Base-by-base conservation (phyloP, 2,113 vertebrate genomes). In the Corynorhinus townsendii region DNA sequence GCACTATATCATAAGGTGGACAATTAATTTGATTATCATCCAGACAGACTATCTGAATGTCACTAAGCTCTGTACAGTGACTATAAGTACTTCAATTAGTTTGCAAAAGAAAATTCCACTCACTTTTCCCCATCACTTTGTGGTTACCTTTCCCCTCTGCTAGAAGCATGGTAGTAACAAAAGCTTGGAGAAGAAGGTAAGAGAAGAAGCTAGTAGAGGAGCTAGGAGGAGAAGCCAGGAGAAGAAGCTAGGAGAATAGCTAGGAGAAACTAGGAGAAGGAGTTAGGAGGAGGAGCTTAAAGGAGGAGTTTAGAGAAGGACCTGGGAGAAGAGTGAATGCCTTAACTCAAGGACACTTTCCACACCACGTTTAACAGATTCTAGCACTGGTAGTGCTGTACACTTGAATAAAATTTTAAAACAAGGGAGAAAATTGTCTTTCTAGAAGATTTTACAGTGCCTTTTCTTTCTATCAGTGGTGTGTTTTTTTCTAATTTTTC, bases 1-100 rank as follows among this genome's bases (percentile, higher is more conserved):
- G 96, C 98, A 93, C 97, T 97, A 62, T 95, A 95, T 97, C 94
- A 90, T 98, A 98, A 98, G 97, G 95, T 93, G 96, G 87, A 92
- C 97, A 98, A 98, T 98, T 98, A 98, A 98, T 98, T 98, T 98
- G 96, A 98, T 98, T 98, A 98, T 98, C 98, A 97, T 97, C 97
- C 95, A 85, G 43, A 85, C 26, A 97, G 94, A 93, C 38, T 38
- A 3, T 64, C 56, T 59, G 62, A 38, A 33, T 14, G 22, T 72
- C 97, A 98, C 98, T 97, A 98, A 97, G 96, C 83, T 85, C 90
- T 91, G 89, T 91, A 73, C 28, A 72, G 43, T 92, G 93, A 85
- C 76, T 84, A 56, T 88, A 94, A 91, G 90, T 90, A 84, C 79
- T 96, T 96, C 81, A 28, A 49, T 80, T 89, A 86, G 56, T 24